phyloP scores from a whole-genome alignment of 1,140 invertebrate genomes.

The Drosophila prosaltans region DNA sequence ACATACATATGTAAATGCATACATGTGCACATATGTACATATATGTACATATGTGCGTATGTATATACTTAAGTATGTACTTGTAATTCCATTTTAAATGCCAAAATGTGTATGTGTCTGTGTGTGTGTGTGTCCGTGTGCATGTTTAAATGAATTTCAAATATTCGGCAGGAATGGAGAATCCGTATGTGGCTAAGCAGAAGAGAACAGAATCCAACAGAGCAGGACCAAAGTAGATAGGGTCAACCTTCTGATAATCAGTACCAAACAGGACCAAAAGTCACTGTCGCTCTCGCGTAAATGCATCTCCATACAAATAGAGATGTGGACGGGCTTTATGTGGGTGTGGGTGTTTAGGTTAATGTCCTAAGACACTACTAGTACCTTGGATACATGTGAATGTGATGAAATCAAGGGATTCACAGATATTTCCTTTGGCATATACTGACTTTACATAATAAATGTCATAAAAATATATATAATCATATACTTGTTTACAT shows the following conservation, averaged over 20 bases:
- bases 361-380: neutral
- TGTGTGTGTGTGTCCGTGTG: conserved; percentile 1
- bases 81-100: conserved; percentile 30
- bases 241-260: conserved; percentile 10
- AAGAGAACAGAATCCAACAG: neutral
- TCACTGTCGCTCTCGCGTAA: conserved; percentile 5
- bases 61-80: conserved; percentile 15
- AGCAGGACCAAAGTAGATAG: neutral
- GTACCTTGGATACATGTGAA: too few relatives aligned
- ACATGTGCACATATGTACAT: neutral
- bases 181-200: neutral
- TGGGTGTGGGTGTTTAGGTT: neutral
- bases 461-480: conserved; percentile 15
- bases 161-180: conserved; percentile 8
- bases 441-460: conserved; percentile 1
- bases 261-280: conserved; percentile 5
- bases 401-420: too few relatives aligned
- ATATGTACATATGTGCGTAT: conserved; percentile 17
- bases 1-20: neutral
- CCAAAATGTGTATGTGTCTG: neutral
- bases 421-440: neutral
- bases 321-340: neutral
- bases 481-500: neutral
- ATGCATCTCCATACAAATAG: conserved; percentile 1
- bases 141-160: conserved; percentile 27